Base-by-base conservation (phyloP, 2,113 vertebrate genomes). In the Theristicus caerulescens region DNA sequence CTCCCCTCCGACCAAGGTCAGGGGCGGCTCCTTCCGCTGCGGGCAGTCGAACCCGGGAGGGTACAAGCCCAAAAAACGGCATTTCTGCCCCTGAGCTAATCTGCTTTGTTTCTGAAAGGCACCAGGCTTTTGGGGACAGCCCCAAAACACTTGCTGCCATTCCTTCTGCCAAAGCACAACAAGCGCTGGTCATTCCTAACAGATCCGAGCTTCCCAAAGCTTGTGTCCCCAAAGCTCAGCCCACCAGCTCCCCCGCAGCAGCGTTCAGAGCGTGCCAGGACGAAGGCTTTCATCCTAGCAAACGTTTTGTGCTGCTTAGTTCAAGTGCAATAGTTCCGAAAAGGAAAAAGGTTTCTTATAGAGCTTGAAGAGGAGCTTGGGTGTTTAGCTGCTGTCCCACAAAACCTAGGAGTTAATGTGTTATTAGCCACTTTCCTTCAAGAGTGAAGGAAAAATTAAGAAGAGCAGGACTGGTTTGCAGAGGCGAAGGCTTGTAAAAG, bases 21-120 rank as follows among this genome's bases (percentile, higher is more conserved):
- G 25, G 10, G 54, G 46, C 4, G 3, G 36, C 70, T 64, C 84
- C 59, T 20, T 13, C 52, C 7, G 61, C 69, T 5, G 2, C 36
- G 12, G 32, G 21, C 34, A 8, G 9, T 4, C 2, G 2, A 22
- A 59, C 55, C 54, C 66, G 3, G 32, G 10, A 17, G 61, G 58
- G 14, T 5, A 16, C 17, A 8, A 85, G 6, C 58, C 65, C n/a
- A 0, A 16, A 0, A 16, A 58, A 47, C 3, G 1, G 20, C 17
- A 7, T 46, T 58, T 51, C 46, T 77, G 69, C 46, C 24, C 55
- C 24, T 26, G 31, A 66, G 62, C 49, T 58, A 2, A 42, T 42
- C 49, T 59, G 65, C 26, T 67, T 40, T 20, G 52, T 5, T 57
- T 52, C 47, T 24, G 34, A 47, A 44, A 52, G 55, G 66, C 26